Percentiles rank a stretch among this genome's conserved stretches.
phyloP scores from a whole-genome alignment of 2,113 vertebrate genomes.

The Collichthys lucidus region DNA sequence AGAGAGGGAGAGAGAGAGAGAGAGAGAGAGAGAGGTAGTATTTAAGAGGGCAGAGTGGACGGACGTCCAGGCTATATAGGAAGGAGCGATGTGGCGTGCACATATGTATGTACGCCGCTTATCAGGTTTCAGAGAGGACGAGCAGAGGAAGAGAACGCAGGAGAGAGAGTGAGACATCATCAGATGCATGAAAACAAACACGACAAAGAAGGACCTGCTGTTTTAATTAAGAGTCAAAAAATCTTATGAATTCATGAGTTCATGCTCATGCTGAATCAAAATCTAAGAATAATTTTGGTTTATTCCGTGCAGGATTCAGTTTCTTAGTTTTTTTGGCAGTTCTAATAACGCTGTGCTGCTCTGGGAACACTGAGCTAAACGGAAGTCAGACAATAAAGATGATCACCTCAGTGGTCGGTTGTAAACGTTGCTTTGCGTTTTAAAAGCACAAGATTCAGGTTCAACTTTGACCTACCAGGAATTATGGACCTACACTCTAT shows the following conservation, averaged over 20 bases:
- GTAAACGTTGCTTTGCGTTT: background rate
- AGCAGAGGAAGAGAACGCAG: background rate
- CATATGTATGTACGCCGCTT: conserved; percentile 27
- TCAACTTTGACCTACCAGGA: too few species aligned
- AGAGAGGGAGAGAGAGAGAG: conserved; percentile 53
- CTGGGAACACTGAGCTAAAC: background rate
- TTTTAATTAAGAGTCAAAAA: too few species aligned
- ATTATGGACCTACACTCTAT: background rate
- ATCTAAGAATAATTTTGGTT: background rate
- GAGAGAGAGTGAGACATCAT: background rate
- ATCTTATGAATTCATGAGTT: background rate
- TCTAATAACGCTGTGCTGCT: background rate
- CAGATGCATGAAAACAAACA: background rate
- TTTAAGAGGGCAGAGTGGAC: conserved; percentile 65
- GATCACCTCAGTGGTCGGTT: background rate
- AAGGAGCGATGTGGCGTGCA: conserved; percentile 61
- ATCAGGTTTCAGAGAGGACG: conserved; percentile 74
- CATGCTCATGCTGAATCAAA: too few species aligned
- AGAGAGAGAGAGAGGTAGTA: conserved; percentile 53
- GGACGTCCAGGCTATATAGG: conserved; percentile 71
- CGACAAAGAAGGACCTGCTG: background rate
- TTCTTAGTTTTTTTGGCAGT: background rate
- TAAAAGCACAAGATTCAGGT: background rate
- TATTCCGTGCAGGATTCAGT: background rate
- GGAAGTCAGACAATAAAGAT: background rate